phyloP scores from a whole-genome alignment of 2,113 vertebrate genomes.

The Otus sunia region DNA sequence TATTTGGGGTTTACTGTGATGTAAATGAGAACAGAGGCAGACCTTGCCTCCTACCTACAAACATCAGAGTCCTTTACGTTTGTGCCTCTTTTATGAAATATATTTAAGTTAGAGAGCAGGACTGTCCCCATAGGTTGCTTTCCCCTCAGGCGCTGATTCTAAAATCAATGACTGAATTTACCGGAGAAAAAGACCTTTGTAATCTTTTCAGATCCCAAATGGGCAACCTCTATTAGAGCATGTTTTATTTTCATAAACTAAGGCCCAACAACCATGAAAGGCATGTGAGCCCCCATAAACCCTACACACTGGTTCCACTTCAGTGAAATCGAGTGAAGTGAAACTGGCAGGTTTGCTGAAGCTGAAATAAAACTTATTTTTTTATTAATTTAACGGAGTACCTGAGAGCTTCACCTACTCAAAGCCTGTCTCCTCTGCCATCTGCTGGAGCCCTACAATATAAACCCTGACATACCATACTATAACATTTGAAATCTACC shows the following conservation, averaged over 20 bases:
- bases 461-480: neutral
- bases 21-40: constrained; percentile 27
- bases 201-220: constrained; percentile 29
- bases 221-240: neutral
- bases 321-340: neutral
- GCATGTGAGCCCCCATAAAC: neutral
- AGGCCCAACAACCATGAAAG: neutral
- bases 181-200: neutral
- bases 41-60: neutral
- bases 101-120: neutral
- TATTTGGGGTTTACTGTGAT: constrained; percentile 12
- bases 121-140: neutral
- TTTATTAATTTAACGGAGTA: neutral
- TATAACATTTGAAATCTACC: neutral
- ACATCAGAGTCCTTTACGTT: constrained; percentile 9
- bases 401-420: neutral
- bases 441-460: constrained; percentile 52
- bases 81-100: constrained; percentile 25
- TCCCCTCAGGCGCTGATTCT: neutral
- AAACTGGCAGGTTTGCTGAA: constrained; percentile 11
- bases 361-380: neutral
- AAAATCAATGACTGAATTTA: constrained; percentile 26
- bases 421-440: constrained; percentile 58
- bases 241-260: constrained; percentile 1
- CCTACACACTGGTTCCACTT: neutral